Evolutionary conservation across 2,113 vertebrate species (phyloP).

Genomic region (Rhizomys pruinosus): DNA sequence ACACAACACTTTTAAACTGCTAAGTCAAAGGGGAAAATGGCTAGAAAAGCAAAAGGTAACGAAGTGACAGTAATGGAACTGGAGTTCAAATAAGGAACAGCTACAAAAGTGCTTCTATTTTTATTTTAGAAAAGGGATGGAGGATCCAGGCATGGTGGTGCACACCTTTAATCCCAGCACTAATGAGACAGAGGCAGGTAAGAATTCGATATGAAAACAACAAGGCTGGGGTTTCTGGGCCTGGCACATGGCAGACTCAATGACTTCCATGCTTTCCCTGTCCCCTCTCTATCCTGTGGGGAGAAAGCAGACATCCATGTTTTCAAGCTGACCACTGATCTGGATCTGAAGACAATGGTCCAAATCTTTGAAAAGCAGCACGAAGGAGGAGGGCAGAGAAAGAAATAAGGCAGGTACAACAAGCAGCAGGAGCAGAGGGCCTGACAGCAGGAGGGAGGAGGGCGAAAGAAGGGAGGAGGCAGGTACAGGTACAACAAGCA

Average conservation of each 20-base stretch:
- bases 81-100: no score
- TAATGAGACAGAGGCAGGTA: no score
- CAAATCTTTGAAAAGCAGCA: constrained; percentile 6
- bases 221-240: neutral
- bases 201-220: constrained; percentile 38
- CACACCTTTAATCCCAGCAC: no score
- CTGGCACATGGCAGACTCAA: neutral
- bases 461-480: neutral
- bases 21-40: neutral
- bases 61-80: neutral
- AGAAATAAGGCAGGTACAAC: no score
- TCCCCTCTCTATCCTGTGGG: neutral
- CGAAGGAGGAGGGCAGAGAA: neutral
- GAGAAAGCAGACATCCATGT: neutral
- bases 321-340: neutral
- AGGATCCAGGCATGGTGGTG: neutral
- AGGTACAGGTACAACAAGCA: neutral
- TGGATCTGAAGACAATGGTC: neutral
- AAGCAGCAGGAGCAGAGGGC: neutral
- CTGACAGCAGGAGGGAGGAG: neutral
- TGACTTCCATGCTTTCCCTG: neutral
- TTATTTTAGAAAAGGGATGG: neutral
- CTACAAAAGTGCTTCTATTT: neutral
- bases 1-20: neutral
- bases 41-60: no score